Evolutionary conservation across 1,140 invertebrate species (phyloP).

Genomic region (Drosophila nebulosa): DNA sequence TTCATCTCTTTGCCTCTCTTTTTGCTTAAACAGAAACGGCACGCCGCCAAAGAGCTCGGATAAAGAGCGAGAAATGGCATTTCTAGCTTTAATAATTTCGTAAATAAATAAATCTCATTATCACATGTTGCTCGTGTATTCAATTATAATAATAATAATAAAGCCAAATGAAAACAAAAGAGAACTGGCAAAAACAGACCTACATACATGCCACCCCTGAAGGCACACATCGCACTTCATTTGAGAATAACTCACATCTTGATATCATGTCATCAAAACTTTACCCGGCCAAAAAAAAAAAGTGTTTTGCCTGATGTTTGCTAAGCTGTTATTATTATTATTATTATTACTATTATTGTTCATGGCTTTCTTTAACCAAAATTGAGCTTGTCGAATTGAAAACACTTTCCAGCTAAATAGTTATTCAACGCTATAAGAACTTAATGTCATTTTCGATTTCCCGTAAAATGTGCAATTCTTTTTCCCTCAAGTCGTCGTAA

Average conservation of each 20-base stretch:
- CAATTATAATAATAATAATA: conserved; percentile 61
- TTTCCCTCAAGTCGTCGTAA: not conserved
- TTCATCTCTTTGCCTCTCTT: not conserved
- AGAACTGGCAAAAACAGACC: not conserved
- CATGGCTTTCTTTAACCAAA: no score
- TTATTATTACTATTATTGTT: not conserved
- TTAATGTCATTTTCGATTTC: not conserved
- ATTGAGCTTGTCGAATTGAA: not conserved
- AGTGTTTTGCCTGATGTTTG: not conserved
- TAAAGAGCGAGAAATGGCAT: not conserved
- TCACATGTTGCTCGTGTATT: conserved; percentile 71
- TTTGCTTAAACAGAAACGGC: not conserved
- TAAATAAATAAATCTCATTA: conserved; percentile 77
- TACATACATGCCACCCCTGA: not conserved
- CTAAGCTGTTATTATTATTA: not conserved
- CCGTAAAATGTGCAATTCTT: not conserved
- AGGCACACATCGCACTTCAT: not conserved
- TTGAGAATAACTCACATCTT: not conserved
- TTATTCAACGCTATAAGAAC: not conserved
- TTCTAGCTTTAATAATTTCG: conserved; percentile 43
- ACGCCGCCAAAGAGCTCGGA: not conserved
- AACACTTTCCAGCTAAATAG: not conserved
- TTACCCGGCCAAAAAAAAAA: not conserved
- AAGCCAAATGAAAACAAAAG: not conserved
- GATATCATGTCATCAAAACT: not conserved